Evolutionary conservation across 1,140 invertebrate species (phyloP), one percentile per base, ranked within the genome.

Genomic region (Venustaconcha ellipsiformis): DNA sequence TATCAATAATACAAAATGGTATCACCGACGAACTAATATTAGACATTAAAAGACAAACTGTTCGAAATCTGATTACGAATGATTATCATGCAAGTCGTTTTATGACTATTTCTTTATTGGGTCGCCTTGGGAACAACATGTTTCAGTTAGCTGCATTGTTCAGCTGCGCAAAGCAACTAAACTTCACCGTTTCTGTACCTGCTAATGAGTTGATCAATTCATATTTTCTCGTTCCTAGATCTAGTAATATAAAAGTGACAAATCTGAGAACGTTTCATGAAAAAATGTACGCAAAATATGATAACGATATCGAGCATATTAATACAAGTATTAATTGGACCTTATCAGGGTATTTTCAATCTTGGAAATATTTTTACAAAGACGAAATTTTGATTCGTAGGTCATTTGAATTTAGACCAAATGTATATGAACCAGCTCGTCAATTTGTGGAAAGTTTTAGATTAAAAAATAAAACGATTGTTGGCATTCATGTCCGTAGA

Each of bases 321-420:
- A 58, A 18, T 59, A 70, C 12, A 2, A 57, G 15, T 4, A 62
- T 14, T 13, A 80, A 81, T 60, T 71, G 75, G 48, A 75, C 64
- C 20, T n/a, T 84, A 2, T 58, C 67, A 48, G 81, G 79, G 1
- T 84, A 77, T 56, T 76, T 79, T 55, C 83, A 84, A 67, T 79
- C 76, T 26, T 85, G 77, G 76, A 74, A 75, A 56, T 85, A 83
- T 68, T 85, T 85, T 30, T 17, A 20, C 23, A 56, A 69, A 13
- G 37, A 30, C 23, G n/a, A 66, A 26, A 1, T 23, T 57, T 37
- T 60, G 23, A n/a, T 79, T 14, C 74, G 67, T 55, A 69, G 64
- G 30, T 74, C 79, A 55, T 83, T 85, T 67, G 65, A 55, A 48
- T 79, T 85, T 48, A 75, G 65, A 20, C 58, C 63, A 1, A 14